Evolutionary conservation across 1,140 invertebrate species (phyloP), one percentile per base, ranked within the genome.

Genomic region (Eubasilissa regina): DNA sequence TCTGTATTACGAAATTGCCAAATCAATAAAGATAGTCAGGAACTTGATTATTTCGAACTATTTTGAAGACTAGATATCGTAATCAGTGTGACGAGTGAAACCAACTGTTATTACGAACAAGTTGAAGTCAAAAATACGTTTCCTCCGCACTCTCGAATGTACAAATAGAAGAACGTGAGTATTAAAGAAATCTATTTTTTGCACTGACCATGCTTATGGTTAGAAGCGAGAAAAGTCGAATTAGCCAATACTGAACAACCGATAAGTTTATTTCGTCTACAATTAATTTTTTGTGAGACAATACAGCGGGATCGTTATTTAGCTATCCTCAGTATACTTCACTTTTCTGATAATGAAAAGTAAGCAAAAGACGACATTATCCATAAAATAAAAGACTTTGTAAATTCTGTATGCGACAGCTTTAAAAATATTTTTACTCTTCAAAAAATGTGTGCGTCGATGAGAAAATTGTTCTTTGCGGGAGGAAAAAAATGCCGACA

Each of bases 381-480:
- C 8, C 21, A 12, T 19, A 19, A 19, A 19, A 21, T 19, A 19
- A 60, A 8, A 19, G n/a, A 19, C 21, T 19, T 60, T 68, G 64
- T 68, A 13, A 35, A 68, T 44, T 68, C 43, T 12, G 64, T 47
- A 21, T 45, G 64, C n/a, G 15, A n/a, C n/a, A 43, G 45, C 13
- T 68, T 68, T n/a, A 68, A 45, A 68, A 68, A 47, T 44, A 44
- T 44, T 68, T 68, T 47, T 68, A 68, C 45, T 35, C 64, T n/a
- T 68, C 12, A 10, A 19, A 21, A 45, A 68, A 68, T 47, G 4
- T 68, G 25, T 19, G 19, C 45, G 64, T 45, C 35, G n/a, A 56
- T 74, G 25, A 56, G 56, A 13, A 35, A n/a, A n/a, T n/a, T 74
- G 21, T 56, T 25, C 43, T 55, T 8, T 74, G 53, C 15, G 25